Conservation (phyloP, 2,888 invertebrate genomes). For the Troglohyphantes excavatus region DNA sequence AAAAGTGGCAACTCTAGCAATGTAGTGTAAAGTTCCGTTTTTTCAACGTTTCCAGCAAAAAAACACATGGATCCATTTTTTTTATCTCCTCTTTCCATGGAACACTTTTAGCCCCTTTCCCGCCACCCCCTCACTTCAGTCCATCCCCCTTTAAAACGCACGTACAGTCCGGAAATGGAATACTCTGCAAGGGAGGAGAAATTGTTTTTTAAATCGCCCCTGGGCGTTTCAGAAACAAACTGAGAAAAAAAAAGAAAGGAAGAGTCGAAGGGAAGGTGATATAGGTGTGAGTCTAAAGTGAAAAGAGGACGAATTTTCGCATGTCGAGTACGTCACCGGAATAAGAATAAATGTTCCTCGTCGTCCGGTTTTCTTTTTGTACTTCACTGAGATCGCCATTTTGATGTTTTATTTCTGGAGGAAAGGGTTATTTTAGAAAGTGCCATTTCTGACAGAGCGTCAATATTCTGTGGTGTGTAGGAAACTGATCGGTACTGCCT, state of each 20-base stretch:
- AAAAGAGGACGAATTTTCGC: slow-evolving; percentile 13
- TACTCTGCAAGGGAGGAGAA: slow-evolving; percentile 33
- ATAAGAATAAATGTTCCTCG: slow-evolving; percentile 20
- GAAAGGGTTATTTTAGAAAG: neutral
- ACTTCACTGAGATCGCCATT: neutral
- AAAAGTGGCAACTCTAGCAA: neutral
- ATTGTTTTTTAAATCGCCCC: slow-evolving; percentile 52
- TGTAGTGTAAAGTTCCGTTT: neutral
- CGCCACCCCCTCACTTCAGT: neutral
- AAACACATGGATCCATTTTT: neutral
- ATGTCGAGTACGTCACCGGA: slow-evolving; percentile 25
- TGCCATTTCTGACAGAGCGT: no score
- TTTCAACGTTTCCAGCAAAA: neutral
- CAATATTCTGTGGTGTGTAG: no score
- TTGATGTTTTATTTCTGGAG: neutral
- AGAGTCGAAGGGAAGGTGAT: neutral
- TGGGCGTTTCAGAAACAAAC: neutral
- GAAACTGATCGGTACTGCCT: no score
- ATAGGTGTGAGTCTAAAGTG: neutral
- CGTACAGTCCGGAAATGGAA: slow-evolving; percentile 36
- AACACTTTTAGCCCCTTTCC: slow-evolving; percentile 9
- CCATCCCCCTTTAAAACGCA: neutral
- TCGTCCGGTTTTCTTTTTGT: neutral
- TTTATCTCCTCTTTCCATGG: slow-evolving; percentile 4
- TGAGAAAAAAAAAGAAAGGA: neutral